phyloP scores from a whole-genome alignment of 2,113 vertebrate species.

The Microcebus murinus region DNA sequence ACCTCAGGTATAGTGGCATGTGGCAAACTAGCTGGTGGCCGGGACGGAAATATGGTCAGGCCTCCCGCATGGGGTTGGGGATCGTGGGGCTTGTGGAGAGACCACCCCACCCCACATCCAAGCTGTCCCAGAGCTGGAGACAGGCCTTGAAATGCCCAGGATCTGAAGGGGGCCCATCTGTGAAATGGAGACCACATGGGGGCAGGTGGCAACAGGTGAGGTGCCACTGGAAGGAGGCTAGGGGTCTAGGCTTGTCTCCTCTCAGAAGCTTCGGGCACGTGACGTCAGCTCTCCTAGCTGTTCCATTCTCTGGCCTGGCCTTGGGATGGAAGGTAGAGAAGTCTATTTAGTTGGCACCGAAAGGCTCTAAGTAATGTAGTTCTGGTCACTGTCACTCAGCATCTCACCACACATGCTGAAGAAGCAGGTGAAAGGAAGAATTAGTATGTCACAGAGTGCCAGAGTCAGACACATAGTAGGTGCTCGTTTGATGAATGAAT shows the following conservation, averaged over 20 bases:
- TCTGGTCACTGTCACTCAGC: background rate
- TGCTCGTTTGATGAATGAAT: background rate
- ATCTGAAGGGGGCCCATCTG: background rate
- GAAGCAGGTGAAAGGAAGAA: background rate
- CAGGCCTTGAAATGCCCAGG: background rate
- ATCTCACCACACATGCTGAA: background rate
- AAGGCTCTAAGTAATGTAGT: too few species aligned
- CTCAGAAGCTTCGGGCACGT: background rate
- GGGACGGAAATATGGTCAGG: background rate
- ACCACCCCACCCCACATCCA: fast-evolving
- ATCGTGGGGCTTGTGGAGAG: background rate
- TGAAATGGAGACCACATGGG: background rate
- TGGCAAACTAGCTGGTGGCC: too few species aligned
- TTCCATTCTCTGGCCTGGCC: background rate
- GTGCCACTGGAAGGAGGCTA: background rate
- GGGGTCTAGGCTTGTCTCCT: background rate
- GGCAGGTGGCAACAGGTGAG: background rate
- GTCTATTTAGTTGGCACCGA: background rate
- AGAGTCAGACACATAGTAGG: fast-evolving
- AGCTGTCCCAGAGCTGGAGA: too few species aligned
- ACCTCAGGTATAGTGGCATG: background rate
- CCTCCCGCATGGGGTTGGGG: too few species aligned
- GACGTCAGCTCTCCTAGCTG: background rate
- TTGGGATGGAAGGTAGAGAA: background rate
- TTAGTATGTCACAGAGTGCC: fast-evolving